Percentiles rank a stretch among this genome's conserved stretches.
phyloP scores from a whole-genome alignment of 2,797 vertebrate genomes.

The Thripadectes ignobilis region DNA sequence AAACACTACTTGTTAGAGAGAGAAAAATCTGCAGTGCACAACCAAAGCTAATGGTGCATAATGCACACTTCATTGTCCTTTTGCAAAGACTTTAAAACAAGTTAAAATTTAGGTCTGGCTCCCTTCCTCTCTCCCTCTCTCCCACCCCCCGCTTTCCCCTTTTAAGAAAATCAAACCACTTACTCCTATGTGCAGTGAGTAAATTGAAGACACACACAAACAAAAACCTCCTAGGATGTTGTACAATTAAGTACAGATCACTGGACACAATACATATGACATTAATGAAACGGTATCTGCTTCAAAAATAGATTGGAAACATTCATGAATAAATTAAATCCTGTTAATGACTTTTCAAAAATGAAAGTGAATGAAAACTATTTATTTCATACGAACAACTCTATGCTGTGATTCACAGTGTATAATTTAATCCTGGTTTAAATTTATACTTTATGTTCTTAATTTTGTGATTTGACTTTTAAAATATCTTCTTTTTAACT shows the following conservation, averaged over 20 bases:
- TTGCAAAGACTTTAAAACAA: constrained; percentile 59
- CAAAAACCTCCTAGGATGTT: constrained; percentile 46
- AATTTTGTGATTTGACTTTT: neutral
- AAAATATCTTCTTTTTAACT: neutral
- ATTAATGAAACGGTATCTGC: constrained; percentile 60
- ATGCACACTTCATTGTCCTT: constrained; percentile 54
- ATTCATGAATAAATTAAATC: constrained; percentile 53
- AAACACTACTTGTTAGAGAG: constrained; percentile 67
- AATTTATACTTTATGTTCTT: constrained; percentile 11
- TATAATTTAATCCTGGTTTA: constrained; percentile 3
- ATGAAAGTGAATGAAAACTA: constrained; percentile 51
- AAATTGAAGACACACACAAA: constrained; percentile 59
- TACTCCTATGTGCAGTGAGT: constrained; percentile 32
- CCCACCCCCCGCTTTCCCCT: constrained; percentile 10
- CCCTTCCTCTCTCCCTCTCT: constrained; percentile 16
- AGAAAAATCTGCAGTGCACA: constrained; percentile 59
- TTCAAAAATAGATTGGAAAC: constrained; percentile 64
- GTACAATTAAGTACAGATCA: constrained; percentile 57
- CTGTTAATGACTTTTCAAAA: constrained; percentile 52
- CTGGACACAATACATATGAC: constrained; percentile 48
- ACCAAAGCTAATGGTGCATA: constrained; percentile 61
- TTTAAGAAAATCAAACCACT: constrained; percentile 55
- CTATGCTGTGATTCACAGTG: neutral
- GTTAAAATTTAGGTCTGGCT: constrained; percentile 53
- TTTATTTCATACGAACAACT: constrained; percentile 21